Evolutionary conservation across 1,140 invertebrate species (phyloP), one percentile per base, ranked within the genome.

Genomic region (Drosophila albomicans): DNA sequence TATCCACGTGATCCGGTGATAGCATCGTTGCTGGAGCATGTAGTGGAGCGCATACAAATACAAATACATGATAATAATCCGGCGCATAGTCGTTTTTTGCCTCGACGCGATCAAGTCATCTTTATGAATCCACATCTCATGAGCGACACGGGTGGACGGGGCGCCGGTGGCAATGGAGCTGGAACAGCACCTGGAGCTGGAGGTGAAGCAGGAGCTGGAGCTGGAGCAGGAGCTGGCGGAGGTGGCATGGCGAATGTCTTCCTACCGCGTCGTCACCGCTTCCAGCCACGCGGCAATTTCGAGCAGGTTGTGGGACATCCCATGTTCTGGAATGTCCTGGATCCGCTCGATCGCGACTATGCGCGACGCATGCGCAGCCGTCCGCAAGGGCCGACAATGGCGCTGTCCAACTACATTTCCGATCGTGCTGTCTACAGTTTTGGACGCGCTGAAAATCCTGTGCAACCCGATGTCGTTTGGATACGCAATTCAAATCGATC

Each of bases 381-480:
- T 1, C 74, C 63, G 1, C 71, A 57, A 25, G 16, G 35, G 0
- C 48, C 52, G 5, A 15, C 61, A 1, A 13, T 54, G 2, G 46
- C 77, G n/a, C 48, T 71, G 15, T 73, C 82, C 5, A 72, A 74
- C 56, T 78, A 54, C n/a, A 79, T 89, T 7, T 79, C 89, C 0
- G 92, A 93, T 72, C 75, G 92, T 30, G 92, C 88, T 1, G 86
- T 93, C n/a, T 91, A 84, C 30, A 85, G 88, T 20, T 93, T 92
- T 70, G 92, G 92, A 0, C 61, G 89, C 2, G 79, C 92, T 1
- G 38, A 64, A 13, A 72, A 79, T 61, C 90, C 91, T 1, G 90
- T 92, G 1, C 80, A 92, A 38, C 75, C 76, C 1, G 85, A 86
- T 32, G 78, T 93, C 6, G 79, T 93, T 13, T 92, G 91, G 88